A percentile compares a stretch with the other conserved stretches of the same genome.
Evolutionary conservation across 2,888 invertebrate genomes (phyloP).

Genomic region (Leucozona laternaria): DNA sequence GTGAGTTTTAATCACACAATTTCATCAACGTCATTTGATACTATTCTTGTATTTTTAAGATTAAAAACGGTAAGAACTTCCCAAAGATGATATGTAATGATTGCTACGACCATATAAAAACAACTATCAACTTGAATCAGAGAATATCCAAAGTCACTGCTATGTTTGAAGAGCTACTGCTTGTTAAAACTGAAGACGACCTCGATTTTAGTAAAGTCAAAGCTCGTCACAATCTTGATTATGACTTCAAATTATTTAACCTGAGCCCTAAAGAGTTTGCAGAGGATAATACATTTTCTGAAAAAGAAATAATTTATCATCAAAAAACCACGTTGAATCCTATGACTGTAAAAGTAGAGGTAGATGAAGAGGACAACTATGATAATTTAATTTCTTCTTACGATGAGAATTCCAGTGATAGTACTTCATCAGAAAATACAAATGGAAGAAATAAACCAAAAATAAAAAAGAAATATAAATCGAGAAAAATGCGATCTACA

Average conservation of each 20-base stretch:
- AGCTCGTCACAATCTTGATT: not conserved
- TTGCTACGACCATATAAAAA: not conserved
- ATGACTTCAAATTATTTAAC: not conserved
- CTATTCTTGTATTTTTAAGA: not conserved
- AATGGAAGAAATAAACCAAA: not conserved
- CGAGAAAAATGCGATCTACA: not conserved
- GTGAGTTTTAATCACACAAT: constrained; percentile 75
- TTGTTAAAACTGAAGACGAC: not conserved
- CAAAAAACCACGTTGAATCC: not conserved
- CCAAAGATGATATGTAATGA: constrained; percentile 2
- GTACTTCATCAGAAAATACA: not conserved
- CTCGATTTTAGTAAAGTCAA: not conserved
- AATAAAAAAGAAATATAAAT: not conserved
- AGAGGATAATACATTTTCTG: not conserved
- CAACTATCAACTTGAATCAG: not conserved
- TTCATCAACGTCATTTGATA: not conserved
- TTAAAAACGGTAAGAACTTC: not conserved
- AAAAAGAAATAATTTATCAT: not conserved
- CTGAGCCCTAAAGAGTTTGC: not conserved
- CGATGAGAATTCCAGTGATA: not conserved
- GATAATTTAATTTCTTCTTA: not conserved
- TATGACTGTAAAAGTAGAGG: not conserved
- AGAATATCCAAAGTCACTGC: constrained; percentile 1
- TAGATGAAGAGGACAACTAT: not conserved
- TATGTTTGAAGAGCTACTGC: not conserved